phyloP scores from a whole-genome alignment of 1,140 invertebrate species.

The Luehdorfia chinensis region DNA sequence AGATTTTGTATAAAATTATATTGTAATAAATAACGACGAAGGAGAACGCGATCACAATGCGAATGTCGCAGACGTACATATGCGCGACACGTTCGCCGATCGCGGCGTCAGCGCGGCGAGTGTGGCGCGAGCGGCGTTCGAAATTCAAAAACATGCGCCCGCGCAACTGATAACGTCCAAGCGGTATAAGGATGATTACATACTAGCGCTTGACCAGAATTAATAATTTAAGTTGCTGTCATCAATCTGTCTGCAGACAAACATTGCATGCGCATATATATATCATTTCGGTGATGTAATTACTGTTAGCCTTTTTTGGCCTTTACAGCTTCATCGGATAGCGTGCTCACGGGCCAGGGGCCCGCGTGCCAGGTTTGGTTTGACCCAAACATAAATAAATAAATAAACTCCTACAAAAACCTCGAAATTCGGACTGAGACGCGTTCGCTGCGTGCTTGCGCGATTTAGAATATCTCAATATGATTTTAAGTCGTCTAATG shows the following conservation, averaged over 20 bases:
- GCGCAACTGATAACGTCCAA: conserved; percentile 9
- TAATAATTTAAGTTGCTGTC: conserved; percentile 13
- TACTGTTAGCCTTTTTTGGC: too few species aligned
- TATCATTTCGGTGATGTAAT: too few species aligned
- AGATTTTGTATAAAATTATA: conserved; percentile 53
- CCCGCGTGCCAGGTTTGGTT: too few species aligned
- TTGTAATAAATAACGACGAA: conserved; percentile 57
- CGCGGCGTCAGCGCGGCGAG: conserved; percentile 33
- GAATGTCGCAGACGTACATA: conserved; percentile 37
- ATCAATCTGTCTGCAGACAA: background rate
- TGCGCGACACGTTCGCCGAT: conserved; percentile 29
- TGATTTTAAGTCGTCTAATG: too few species aligned
- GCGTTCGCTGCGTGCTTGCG: too few species aligned
- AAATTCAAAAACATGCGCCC: conserved; percentile 19
- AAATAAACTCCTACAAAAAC: too few species aligned
- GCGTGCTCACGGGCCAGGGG: too few species aligned
- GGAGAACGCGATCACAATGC: conserved; percentile 44
- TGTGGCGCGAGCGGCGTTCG: conserved; percentile 27
- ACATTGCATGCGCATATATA: too few species aligned
- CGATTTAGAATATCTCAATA: too few species aligned
- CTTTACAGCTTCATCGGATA: too few species aligned
- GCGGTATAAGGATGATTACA: conserved; percentile 14
- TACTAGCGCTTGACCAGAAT: conserved; percentile 27
- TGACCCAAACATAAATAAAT: too few species aligned
- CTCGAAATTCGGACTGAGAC: too few species aligned